A percentile compares a stretch with the other conserved stretches of the same genome.
Conservation (phyloP, 2,888 invertebrate genomes). For the Blastobasis adustella region DNA sequence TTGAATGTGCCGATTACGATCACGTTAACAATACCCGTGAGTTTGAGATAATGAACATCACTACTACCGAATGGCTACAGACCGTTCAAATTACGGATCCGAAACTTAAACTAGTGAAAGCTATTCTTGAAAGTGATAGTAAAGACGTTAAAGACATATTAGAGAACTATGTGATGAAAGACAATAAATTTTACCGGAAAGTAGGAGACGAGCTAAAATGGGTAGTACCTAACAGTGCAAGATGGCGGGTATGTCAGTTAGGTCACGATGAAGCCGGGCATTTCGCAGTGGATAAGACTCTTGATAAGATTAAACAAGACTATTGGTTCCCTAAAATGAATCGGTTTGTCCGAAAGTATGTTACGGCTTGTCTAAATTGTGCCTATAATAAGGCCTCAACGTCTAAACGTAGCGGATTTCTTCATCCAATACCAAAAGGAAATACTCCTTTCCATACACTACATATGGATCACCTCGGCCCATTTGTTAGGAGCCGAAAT, state of each 20-base stretch:
- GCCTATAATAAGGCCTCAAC: constrained; percentile 8
- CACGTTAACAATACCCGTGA: background rate
- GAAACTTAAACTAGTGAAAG: background rate
- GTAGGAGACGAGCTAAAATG: constrained; percentile 5
- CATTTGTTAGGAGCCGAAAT: constrained; percentile 13
- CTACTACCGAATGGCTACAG: background rate
- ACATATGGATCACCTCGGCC: constrained; percentile 15
- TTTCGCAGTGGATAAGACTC: constrained; percentile 14
- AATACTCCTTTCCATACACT: constrained; percentile 9
- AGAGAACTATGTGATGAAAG: too few species aligned
- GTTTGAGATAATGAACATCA: background rate
- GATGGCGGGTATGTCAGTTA: constrained; percentile 15
- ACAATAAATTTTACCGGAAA: too few species aligned
- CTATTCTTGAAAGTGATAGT: too few species aligned
- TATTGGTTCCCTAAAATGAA: constrained; percentile 18
- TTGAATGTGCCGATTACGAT: background rate
- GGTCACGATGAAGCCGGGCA: constrained; percentile 14
- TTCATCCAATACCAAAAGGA: constrained; percentile 10
- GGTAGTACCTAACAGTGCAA: constrained; percentile 16
- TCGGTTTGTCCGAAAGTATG: constrained; percentile 14
- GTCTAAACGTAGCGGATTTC: constrained; percentile 5
- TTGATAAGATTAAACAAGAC: constrained; percentile 5
- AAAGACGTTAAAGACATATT: too few species aligned
- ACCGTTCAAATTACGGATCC: background rate
- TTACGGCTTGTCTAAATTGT: constrained; percentile 11